Base-by-base conservation (phyloP, 2,888 invertebrate genomes). In the Chrysotoxum bicinctum region DNA sequence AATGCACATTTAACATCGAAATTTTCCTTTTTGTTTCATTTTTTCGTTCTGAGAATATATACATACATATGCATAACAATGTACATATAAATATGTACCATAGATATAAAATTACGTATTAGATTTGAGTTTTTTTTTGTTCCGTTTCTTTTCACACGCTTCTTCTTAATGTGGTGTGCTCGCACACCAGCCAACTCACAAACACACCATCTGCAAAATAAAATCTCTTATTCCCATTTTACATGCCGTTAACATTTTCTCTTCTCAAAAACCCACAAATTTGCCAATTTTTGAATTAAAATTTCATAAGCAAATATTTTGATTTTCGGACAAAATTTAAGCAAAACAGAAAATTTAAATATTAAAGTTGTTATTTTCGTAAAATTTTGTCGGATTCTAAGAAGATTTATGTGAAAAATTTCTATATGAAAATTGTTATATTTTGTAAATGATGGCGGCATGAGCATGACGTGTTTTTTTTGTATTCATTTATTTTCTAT, bases 81-180 rank as follows among this genome's bases (percentile, higher is more conserved):
- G 21, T 48, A 23, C 14, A 50, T 14, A 23, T 12, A 48, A 4
- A 3, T 54, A 40, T 43, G 16, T 54, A 5, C 35, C 66, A 50
- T 32, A 23, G 37, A 54, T 21, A 72, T 56, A 69, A 85, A 85
- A 85, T 85, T 85, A 81, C 73, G 81, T 73, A 73, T 85, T 85
- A 72, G 76, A 73, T 85, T 76, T 66, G 56, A 70, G 26, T 66
- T 54, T 19, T 30, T 45, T 50, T 73, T 74, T 40, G n/a, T 40
- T 56, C 54, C 21, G 26, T 72, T 72, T 56, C 70, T 16, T 64
- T 48, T 16, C 50, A 50, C 50, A 48, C 21, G 35, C 50, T 54
- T 50, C 21, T 48, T 70, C 58, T 30, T 60, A 30, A 45, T 54
- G 16, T 52, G 16, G 23, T 52, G 8, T 37, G 21, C 40, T 54